phyloP scores from a whole-genome alignment of 2,888 invertebrate species.

The Coecobrya sp. region DNA sequence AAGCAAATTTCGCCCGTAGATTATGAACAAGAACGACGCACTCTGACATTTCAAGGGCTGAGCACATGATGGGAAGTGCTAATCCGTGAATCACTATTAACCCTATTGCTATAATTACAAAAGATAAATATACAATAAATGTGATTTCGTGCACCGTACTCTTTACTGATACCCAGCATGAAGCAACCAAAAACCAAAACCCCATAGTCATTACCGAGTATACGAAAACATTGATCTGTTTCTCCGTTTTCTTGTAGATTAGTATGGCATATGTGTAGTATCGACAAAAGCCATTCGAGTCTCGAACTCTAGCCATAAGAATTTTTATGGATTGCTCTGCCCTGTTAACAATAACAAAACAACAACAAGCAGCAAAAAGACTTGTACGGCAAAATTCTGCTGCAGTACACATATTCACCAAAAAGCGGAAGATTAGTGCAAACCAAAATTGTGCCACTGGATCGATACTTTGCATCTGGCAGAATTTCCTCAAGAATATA shows the following conservation, averaged over 20 bases:
- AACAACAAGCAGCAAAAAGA: too few relatives aligned
- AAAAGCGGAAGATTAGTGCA: too few relatives aligned
- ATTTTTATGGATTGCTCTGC: neutral
- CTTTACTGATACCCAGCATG: neutral
- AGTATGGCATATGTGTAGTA: neutral
- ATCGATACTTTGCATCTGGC: neutral
- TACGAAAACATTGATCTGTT: neutral
- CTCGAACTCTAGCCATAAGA: neutral
- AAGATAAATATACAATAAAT: neutral
- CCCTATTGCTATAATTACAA: neutral
- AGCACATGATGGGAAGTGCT: neutral
- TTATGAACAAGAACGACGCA: neutral
- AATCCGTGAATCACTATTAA: neutral
- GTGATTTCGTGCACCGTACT: neutral
- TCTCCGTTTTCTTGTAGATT: neutral
- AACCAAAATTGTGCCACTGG: too few relatives aligned
- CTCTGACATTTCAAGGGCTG: neutral
- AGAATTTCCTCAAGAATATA: neutral
- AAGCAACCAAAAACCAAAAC: neutral
- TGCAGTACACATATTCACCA: too few relatives aligned
- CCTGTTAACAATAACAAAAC: neutral
- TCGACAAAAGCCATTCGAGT: neutral
- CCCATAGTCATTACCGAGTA: neutral
- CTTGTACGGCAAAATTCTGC: too few relatives aligned
- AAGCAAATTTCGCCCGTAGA: neutral